Evolutionary conservation across 2,888 invertebrate genomes (phyloP).

Genomic region (Diarsia mendica): DNA sequence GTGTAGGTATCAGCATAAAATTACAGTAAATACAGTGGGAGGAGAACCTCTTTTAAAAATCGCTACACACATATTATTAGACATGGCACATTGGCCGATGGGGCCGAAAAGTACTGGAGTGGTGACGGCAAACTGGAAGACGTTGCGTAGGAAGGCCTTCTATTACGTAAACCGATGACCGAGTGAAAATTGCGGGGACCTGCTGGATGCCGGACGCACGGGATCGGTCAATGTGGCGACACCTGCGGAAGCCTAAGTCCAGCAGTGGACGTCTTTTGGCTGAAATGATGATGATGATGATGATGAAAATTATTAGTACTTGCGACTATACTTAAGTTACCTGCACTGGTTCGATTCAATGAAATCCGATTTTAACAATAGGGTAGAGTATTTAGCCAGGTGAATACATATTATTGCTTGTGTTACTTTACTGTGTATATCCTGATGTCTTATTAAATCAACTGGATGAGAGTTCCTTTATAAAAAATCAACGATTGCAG

Average conservation of each 20-base stretch:
- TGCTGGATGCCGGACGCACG: too few relatives aligned
- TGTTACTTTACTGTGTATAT: not conserved
- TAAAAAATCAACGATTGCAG: slow-evolving; percentile 6
- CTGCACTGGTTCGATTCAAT: slow-evolving; percentile 11
- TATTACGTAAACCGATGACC: too few relatives aligned
- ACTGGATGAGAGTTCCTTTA: slow-evolving; percentile 16
- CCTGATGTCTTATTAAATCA: slow-evolving; percentile 17
- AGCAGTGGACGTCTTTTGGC: too few relatives aligned
- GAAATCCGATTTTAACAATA: slow-evolving; percentile 29
- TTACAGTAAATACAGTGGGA: not conserved
- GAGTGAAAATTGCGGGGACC: too few relatives aligned
- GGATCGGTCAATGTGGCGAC: too few relatives aligned
- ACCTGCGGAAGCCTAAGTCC: too few relatives aligned
- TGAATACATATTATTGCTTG: too few relatives aligned
- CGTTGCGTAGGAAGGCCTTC: too few relatives aligned
- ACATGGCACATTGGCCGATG: too few relatives aligned
- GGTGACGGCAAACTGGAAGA: too few relatives aligned
- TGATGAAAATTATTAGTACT: not conserved
- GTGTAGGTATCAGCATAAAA: not conserved
- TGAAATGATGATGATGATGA: too few relatives aligned
- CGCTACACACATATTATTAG: not conserved
- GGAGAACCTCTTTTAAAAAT: not conserved
- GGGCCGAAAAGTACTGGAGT: too few relatives aligned
- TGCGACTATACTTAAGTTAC: not conserved
- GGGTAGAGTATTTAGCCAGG: slow-evolving; percentile 3